phyloP scores from a whole-genome alignment of 2,113 vertebrate genomes.

The Eulacestoma nigropectus region DNA sequence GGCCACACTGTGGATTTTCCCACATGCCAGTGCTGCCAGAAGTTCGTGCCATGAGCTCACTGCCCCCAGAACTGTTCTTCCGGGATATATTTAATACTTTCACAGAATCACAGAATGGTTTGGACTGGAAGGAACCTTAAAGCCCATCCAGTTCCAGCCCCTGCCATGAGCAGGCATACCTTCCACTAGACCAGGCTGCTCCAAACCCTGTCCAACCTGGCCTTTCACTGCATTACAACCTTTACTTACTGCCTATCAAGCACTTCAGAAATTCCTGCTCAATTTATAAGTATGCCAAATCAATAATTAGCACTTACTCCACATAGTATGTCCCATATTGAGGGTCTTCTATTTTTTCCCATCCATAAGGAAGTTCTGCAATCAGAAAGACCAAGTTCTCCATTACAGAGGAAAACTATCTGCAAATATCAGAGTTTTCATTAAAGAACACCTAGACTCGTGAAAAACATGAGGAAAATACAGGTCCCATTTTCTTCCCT shows the following conservation, averaged over 20 bases:
- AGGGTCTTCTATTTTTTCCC: slow-evolving; percentile 98
- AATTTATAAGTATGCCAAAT: not conserved
- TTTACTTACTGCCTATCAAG: not conserved
- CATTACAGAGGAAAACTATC: not conserved
- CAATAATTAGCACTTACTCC: slow-evolving; percentile 82
- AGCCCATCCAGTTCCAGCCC: not conserved
- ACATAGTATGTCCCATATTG: slow-evolving; percentile 96
- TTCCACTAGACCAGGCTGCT: not conserved
- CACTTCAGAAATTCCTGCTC: not conserved
- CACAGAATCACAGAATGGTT: not conserved
- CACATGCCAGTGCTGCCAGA: not conserved
- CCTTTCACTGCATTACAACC: not conserved
- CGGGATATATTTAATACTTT: not conserved
- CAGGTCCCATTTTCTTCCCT: not conserved
- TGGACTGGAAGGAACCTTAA: not conserved
- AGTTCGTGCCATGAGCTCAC: fast-evolving
- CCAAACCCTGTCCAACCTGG: not conserved
- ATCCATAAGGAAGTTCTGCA: slow-evolving; percentile 95
- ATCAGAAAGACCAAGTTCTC: slow-evolving; percentile 24
- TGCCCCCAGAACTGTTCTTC: not conserved
- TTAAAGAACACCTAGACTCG: not conserved
- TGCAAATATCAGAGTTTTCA: not conserved
- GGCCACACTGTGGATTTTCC: not conserved
- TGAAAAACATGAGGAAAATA: not conserved
- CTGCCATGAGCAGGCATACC: not conserved